Evolutionary conservation across 2,113 vertebrate genomes (phyloP).

Genomic region (Eidolon helvum): DNA sequence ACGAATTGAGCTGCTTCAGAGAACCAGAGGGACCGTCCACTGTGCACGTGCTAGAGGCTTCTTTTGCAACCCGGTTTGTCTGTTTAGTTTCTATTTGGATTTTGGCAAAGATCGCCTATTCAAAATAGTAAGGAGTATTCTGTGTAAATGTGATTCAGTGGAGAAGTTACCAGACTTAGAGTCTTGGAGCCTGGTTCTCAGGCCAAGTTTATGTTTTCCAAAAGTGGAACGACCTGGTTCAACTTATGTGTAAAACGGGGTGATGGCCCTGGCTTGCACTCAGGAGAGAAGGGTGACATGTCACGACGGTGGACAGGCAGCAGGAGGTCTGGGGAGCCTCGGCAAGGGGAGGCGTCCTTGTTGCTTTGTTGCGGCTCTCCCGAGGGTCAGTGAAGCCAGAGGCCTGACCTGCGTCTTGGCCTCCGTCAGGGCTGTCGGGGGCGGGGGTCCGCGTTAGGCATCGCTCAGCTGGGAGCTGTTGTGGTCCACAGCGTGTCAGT

Average conservation of each 20-base stretch:
- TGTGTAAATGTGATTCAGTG: fast-evolving
- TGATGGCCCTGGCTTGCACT: fast-evolving
- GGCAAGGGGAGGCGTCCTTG: background rate
- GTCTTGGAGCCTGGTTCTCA: background rate
- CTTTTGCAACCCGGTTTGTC: background rate
- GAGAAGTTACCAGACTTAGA: background rate
- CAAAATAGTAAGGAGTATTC: background rate
- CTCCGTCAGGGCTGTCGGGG: no score
- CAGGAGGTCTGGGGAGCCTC: background rate
- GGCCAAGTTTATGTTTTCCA: background rate
- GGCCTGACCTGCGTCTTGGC: background rate
- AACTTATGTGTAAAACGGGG: background rate
- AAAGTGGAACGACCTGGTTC: background rate
- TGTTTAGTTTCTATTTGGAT: background rate
- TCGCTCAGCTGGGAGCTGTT: background rate
- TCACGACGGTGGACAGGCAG: fast-evolving
- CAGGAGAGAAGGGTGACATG: fast-evolving
- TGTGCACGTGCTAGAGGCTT: background rate
- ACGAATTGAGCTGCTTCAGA: background rate
- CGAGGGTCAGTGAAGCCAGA: fast-evolving
- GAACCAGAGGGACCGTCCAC: background rate
- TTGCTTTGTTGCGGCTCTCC: background rate
- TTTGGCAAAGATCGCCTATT: background rate
- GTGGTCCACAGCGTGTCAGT: background rate
- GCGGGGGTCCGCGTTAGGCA: background rate